Evolutionary conservation across 2,113 vertebrate species (phyloP).

Genomic region (Cariama cristata): DNA sequence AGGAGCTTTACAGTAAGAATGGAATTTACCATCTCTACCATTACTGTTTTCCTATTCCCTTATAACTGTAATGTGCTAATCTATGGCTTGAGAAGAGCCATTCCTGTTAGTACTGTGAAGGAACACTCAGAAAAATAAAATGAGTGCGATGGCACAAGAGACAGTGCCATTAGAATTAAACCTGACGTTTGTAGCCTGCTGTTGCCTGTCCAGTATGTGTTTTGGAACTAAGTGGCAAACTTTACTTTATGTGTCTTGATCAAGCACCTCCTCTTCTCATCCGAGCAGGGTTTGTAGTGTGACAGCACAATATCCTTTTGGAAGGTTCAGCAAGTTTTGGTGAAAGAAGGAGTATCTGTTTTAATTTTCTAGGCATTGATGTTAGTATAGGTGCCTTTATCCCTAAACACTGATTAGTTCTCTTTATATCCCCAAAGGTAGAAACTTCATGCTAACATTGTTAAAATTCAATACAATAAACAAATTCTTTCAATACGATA

Average conservation of each 20-base stretch:
- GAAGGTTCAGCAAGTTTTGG: neutral
- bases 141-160: accelerated
- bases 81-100: neutral
- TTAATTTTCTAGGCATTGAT: neutral
- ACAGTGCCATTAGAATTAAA: neutral
- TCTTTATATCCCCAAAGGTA: neutral
- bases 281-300: neutral
- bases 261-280: neutral
- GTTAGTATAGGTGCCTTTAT: neutral
- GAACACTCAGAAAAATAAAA: neutral
- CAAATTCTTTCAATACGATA: neutral
- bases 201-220: neutral
- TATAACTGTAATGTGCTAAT: neutral
- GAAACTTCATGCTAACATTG: neutral
- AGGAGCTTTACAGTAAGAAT: neutral
- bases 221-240: neutral
- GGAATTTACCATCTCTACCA: neutral
- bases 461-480: neutral
- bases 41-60: neutral
- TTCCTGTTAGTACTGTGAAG: neutral
- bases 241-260: neutral
- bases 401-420: neutral
- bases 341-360: neutral
- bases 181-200: neutral
- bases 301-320: neutral